Evolutionary conservation across 2,113 vertebrate species (phyloP).

Genomic region (Scophthalmus maximus): DNA sequence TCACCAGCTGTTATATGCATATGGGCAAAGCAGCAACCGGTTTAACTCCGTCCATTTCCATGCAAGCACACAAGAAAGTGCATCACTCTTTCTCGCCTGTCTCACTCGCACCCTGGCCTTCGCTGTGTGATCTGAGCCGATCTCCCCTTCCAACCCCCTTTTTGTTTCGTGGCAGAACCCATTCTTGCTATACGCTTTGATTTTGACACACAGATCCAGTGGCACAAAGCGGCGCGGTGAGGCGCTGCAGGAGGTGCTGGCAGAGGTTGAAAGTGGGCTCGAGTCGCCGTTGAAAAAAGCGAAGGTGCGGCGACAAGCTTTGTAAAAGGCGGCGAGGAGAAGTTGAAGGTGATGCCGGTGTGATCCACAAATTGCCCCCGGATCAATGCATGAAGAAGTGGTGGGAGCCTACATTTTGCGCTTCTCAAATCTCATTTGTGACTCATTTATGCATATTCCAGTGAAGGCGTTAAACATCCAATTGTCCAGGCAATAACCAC

Average conservation of each 20-base stretch:
- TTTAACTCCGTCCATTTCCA: conserved; percentile 64
- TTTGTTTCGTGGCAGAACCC: background rate
- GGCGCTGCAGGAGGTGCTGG: background rate
- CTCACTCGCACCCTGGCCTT: conserved; percentile 11
- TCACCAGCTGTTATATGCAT: conserved; percentile 72
- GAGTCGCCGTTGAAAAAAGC: conserved; percentile 26
- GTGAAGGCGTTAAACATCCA: background rate
- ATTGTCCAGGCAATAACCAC: background rate
- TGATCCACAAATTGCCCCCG: conserved; percentile 28
- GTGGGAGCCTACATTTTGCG: conserved; percentile 14
- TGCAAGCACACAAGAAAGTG: conserved; percentile 24
- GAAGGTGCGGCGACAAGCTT: background rate
- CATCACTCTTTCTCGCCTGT: background rate
- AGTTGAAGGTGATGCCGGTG: conserved; percentile 14
- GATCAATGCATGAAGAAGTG: conserved; percentile 45
- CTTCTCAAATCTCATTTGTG: conserved; percentile 4
- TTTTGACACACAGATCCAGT: conserved; percentile 26
- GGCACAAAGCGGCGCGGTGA: background rate
- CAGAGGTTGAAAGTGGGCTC: too few relatives aligned
- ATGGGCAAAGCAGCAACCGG: conserved; percentile 53
- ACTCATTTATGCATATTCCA: conserved; percentile 11
- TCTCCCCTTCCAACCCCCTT: too few relatives aligned
- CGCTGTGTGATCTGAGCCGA: conserved; percentile 31
- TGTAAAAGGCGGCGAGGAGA: conserved; percentile 10
- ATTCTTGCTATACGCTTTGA: conserved; percentile 42